These are phyloP conservation scores for Meloidogyne floridensis DNA, from an alignment of 1,140 invertebrate species.

Conservation along the genomic window DNA sequence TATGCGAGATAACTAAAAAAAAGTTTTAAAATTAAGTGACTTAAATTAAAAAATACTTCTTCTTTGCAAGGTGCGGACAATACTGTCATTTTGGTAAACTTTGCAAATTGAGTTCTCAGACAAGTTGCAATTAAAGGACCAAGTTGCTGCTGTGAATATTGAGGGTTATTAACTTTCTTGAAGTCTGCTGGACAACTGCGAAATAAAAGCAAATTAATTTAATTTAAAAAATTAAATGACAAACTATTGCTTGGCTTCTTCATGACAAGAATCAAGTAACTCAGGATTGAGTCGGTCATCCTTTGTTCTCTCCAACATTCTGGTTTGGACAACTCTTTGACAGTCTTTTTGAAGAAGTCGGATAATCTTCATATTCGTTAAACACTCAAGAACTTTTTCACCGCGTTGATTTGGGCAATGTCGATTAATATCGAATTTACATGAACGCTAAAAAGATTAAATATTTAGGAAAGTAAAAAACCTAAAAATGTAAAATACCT, in stretches of 20 bases:
- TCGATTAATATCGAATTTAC: constrained; percentile 61
- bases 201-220: constrained; percentile 28
- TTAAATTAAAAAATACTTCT: constrained; percentile 47
- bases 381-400: constrained; percentile 67
- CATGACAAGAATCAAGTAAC: constrained; percentile 56
- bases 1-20: constrained; percentile 54
- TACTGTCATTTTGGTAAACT: constrained; percentile 45
- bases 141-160: constrained; percentile 49
- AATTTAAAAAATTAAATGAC: constrained; percentile 23
- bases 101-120: constrained; percentile 57
- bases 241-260: constrained; percentile 58
- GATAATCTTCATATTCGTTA: constrained; percentile 75
- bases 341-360: constrained; percentile 80
- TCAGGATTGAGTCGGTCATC: constrained; percentile 61
- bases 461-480: constrained; percentile 12
- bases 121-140: constrained; percentile 56
- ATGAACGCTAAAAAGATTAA: constrained; percentile 42
- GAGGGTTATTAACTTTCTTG: constrained; percentile 49
- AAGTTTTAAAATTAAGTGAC: constrained; percentile 9
- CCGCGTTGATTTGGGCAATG: constrained; percentile 62
- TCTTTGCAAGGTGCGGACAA: constrained; percentile 51
- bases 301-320: constrained; percentile 75
- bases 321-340: constrained; percentile 79
- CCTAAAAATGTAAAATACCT: constrained; percentile 39
- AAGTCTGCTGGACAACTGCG: constrained; percentile 59